phyloP scores from a whole-genome alignment of 2,113 vertebrate genomes.

The Rhinopomastus cyanomelas region DNA sequence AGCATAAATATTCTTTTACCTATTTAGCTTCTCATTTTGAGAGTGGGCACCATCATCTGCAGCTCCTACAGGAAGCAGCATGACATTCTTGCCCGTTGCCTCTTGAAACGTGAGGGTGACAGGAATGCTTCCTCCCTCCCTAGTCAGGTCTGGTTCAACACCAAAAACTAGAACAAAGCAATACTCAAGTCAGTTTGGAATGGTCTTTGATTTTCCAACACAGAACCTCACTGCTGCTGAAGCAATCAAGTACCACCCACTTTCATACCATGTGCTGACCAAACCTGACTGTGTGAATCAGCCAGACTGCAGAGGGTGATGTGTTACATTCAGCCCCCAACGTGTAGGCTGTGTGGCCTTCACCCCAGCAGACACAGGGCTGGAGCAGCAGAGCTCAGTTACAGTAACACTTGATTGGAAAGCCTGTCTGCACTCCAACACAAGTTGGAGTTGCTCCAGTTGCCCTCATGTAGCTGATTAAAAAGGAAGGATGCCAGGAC shows the following conservation, averaged over 20 bases:
- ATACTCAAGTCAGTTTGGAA: background rate
- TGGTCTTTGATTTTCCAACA: background rate
- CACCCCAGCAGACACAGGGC: fast-evolving
- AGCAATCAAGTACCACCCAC: background rate
- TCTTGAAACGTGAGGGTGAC: slow-evolving; percentile 96
- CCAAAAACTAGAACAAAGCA: slow-evolving; percentile 83
- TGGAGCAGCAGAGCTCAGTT: background rate
- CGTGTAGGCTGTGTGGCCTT: no score
- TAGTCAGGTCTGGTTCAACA: slow-evolving; percentile 93
- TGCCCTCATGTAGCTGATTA: background rate
- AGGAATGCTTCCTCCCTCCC: slow-evolving; percentile 96
- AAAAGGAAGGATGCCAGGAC: background rate
- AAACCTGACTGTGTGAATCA: background rate
- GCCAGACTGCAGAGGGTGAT: background rate
- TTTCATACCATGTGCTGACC: background rate
- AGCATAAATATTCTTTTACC: slow-evolving; percentile 71
- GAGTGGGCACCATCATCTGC: slow-evolving; percentile 96
- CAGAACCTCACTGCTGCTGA: background rate
- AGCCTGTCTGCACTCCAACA: background rate
- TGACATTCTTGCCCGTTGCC: slow-evolving; percentile 93
- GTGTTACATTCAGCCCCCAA: no score
- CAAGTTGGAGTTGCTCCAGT: background rate
- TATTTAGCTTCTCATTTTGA: slow-evolving; percentile 96
- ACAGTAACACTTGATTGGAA: background rate
- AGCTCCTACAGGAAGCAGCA: slow-evolving; percentile 93